phyloP scores from a whole-genome alignment of 2,113 vertebrate species.

The Chlorodrepanis virens region DNA sequence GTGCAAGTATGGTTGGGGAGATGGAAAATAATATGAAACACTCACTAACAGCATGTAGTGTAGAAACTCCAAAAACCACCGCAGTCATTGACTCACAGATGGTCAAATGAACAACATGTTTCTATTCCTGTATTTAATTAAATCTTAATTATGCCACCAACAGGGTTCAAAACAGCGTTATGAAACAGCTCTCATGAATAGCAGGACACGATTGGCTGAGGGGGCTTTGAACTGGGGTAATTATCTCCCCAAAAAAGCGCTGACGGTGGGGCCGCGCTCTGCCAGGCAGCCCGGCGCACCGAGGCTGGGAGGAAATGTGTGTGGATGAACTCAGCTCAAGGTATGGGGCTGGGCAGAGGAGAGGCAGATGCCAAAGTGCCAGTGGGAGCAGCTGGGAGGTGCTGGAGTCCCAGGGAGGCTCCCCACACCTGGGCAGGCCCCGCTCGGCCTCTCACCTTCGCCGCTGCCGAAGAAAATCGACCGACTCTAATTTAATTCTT shows the following conservation, averaged over 20 bases:
- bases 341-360: not conserved
- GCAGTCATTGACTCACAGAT: conserved; percentile 18
- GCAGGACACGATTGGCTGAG: conserved; percentile 39
- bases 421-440: not conserved
- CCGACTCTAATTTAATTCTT: conserved; percentile 39
- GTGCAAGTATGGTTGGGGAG: conserved; percentile 27
- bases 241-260: conserved; percentile 26
- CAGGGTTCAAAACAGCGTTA: conserved; percentile 62
- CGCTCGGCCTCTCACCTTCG: not conserved
- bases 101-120: conserved; percentile 42
- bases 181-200: conserved; percentile 62
- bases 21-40: conserved; percentile 67
- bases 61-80: conserved; percentile 3
- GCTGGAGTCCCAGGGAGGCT: not conserved
- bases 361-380: not conserved
- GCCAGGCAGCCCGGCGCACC: not conserved
- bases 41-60: conserved; percentile 27
- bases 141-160: conserved; percentile 56
- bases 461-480: not conserved
- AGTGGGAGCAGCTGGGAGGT: not conserved
- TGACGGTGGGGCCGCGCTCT: not conserved
- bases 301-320: not conserved
- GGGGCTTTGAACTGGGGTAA: conserved; percentile 47
- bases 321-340: not conserved
- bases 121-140: conserved; percentile 64